Base-by-base conservation (phyloP, 2,113 vertebrate genomes). In the Leiothrix lutea region DNA sequence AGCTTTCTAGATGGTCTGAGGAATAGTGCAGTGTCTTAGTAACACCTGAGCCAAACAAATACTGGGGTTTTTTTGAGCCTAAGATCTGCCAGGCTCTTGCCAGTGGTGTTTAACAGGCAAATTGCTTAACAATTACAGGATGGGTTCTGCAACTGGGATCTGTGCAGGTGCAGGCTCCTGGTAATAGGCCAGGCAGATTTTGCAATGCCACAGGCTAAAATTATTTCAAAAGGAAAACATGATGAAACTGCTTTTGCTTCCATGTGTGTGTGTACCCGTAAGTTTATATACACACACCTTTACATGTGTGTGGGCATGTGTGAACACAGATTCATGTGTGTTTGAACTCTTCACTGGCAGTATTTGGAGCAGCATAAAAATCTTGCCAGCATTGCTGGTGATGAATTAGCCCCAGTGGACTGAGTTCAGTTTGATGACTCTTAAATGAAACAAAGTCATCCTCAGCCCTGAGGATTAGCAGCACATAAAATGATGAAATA, bases 91-190 rank as follows among this genome's bases (percentile, higher is more conserved):
- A 98, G 94, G 94, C 90, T 97, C 97, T 98, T 97, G 95, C 98
- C 97, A 97, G 95, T 92, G 96, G 97, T 97, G 84, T 95, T 95
- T 97, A 98, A 97, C 93, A 94, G 93, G 93, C 96, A 97, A 95
- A 97, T 98, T 98, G 94, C 97, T 98, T 95, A 95, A 97, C 92
- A 98, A 93, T 97, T 96, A 48, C 69, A 70, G 89, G 19, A 89
- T 89, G 91, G 70, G 84, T 77, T 97, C 86, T 94, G 85, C 95
- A 96, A 97, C 97, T 97, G 96, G 96, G 96, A 96, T 97, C 90
- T 82, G 65, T 86, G 96, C 98, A 98, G 98, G 97, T 98, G 97
- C 97, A 94, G 91, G 66, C 71, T 93, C 57, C 97, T 98, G 98
- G 97, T 94, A 80, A 69, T 5, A 35, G 92, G 97, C 98, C 98